Percentiles rank a stretch among this genome's conserved stretches.
phyloP scores from a whole-genome alignment of 2,888 invertebrate genomes.

The Palloptera scutellata region DNA sequence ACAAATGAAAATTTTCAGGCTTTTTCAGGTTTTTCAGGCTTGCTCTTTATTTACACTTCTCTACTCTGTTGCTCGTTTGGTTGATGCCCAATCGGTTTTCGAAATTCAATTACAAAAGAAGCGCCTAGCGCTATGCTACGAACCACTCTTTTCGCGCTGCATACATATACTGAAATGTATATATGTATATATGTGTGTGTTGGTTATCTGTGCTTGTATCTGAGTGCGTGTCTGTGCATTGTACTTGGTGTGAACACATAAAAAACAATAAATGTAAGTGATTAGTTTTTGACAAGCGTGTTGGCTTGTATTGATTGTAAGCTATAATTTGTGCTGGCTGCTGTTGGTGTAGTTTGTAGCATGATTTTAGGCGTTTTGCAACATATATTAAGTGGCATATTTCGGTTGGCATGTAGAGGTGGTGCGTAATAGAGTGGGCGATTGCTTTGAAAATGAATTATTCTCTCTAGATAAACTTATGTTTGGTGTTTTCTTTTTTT shows the following conservation, averaged over 20 bases:
- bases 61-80: neutral
- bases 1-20: slow-evolving; percentile 16
- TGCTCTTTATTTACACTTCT: neutral
- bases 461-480: no score
- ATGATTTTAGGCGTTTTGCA: slow-evolving; percentile 11
- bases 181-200: neutral
- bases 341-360: neutral
- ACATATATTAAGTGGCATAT: neutral
- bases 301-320: slow-evolving; percentile 9
- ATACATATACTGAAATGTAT: neutral
- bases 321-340: neutral
- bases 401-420: no score
- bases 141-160: neutral
- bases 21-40: neutral
- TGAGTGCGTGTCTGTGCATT: neutral
- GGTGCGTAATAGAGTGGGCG: no score
- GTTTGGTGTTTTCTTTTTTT: neutral
- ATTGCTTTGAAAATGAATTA: no score
- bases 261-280: neutral
- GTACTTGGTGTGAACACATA: neutral
- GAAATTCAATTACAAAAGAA: slow-evolving; percentile 17
- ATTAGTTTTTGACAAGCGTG: slow-evolving; percentile 14
- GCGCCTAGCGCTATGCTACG: neutral
- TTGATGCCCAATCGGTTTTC: neutral
- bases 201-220: neutral